Percentiles rank a stretch among this genome's conserved stretches.
phyloP scores from a whole-genome alignment of 2,888 invertebrate species.

The Brachypalpus laphriformis region DNA sequence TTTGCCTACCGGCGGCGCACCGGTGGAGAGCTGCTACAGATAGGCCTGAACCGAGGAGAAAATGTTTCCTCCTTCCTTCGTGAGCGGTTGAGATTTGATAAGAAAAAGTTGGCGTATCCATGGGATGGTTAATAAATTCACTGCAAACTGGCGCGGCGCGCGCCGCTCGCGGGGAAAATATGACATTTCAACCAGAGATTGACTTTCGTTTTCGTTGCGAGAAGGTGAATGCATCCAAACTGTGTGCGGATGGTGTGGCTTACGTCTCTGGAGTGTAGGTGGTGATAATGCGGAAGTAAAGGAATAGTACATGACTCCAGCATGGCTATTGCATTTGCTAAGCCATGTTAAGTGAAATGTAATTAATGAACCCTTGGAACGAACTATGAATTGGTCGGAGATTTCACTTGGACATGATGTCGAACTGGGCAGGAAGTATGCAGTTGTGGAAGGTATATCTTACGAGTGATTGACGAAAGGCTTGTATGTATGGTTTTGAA shows the following conservation, averaged over 20 bases:
- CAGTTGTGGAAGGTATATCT: background rate
- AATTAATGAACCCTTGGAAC: slow-evolving; percentile 54
- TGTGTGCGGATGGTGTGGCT: slow-evolving; percentile 17
- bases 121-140: slow-evolving; percentile 60
- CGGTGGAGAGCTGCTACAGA: background rate
- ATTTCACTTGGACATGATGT: slow-evolving; percentile 31
- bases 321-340: slow-evolving; percentile 31
- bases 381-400: background rate
- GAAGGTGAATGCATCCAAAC: slow-evolving; percentile 65
- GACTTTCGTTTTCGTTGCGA: slow-evolving; percentile 67
- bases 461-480: background rate
- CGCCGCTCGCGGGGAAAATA: slow-evolving; percentile 1
- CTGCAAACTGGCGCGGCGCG: background rate
- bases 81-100: slow-evolving; percentile 36
- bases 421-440: background rate
- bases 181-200: slow-evolving; percentile 63
- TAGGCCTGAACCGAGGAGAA: slow-evolving; percentile 46
- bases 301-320: slow-evolving; percentile 29
- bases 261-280: slow-evolving; percentile 39
- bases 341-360: slow-evolving; percentile 48
- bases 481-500: background rate
- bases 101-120: slow-evolving; percentile 49
- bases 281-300: slow-evolving; percentile 66
- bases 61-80: slow-evolving; percentile 41
- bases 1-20: slow-evolving; percentile 57